These are phyloP conservation scores for Branchellion lobata DNA, from an alignment of 2,888 invertebrate genomes.

Conservation along the genomic window DNA sequence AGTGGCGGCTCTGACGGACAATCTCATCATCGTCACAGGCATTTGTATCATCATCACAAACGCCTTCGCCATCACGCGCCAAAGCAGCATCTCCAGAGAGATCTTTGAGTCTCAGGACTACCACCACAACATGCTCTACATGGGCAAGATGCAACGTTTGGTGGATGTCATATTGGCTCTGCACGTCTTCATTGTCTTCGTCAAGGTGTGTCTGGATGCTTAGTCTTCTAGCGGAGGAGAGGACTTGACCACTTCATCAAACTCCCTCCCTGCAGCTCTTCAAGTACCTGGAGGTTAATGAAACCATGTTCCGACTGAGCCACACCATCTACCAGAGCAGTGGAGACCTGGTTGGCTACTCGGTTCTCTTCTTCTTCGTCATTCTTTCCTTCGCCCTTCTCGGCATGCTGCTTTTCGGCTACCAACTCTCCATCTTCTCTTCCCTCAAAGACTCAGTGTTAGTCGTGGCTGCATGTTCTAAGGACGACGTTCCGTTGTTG, in stretches of 20 bases:
- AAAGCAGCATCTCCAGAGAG: neutral
- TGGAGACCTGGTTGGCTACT: slow-evolving; percentile 24
- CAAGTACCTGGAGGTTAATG: slow-evolving; percentile 27
- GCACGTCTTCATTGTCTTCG: slow-evolving; percentile 23
- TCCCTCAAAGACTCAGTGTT: slow-evolving; percentile 27
- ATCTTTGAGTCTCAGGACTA: neutral
- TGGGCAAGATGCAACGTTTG: slow-evolving; percentile 8
- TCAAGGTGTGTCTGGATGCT: slow-evolving; percentile 20
- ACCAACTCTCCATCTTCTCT: slow-evolving; percentile 36
- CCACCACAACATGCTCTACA: slow-evolving; percentile 25
- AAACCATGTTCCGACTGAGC: slow-evolving; percentile 27
- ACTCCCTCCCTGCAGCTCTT: neutral
- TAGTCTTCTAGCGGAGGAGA: too few species aligned
- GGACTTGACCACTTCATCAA: too few species aligned
- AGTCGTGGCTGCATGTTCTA: neutral
- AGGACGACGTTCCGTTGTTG: neutral
- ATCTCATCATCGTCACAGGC: neutral
- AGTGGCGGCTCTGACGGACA: neutral
- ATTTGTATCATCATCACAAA: neutral
- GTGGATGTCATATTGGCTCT: slow-evolving; percentile 9
- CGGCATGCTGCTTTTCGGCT: slow-evolving; percentile 34
- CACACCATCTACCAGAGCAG: slow-evolving; percentile 20
- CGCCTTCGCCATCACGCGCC: neutral
- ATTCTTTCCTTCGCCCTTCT: slow-evolving; percentile 32
- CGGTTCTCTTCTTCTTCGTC: slow-evolving; percentile 41